Evolutionary conservation across 2,797 vertebrate species (phyloP), one percentile per base, ranked within the genome.

Genomic region (Setipinna tenuifilis): DNA sequence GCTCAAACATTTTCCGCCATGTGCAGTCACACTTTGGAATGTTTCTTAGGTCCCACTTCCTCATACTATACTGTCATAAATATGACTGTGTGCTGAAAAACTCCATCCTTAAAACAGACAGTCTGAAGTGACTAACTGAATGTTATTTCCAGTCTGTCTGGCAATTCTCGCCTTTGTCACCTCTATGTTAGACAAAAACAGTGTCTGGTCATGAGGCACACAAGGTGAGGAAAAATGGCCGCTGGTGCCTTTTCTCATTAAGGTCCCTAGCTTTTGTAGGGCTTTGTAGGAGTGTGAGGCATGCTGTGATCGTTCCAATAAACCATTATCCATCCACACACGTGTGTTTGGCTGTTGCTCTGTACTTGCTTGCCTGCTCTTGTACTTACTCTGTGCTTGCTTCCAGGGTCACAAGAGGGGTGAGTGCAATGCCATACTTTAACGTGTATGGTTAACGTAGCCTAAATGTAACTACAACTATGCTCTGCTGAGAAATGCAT

Each of bases 151-250:
- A 19, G 19, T 78, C 16, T 21, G 71, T 78, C 17, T 78, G 71
- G 71, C 71, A 21, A 41, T 44, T 41, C 71, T 44, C 35, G 41
- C 19, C 21, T 86, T 85, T 92, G 92, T 88, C 25, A 93, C 92
- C 78, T 92, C 88, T 16, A 4, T 71, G 41, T 44, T 35, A 44
- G 31, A 44, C 31, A 41, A 44, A 31, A 78, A 44, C 71, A 78
- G 35, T 44, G 71, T 41, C 35, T 41, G 71, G 35, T 25, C 35
- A 41, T 44, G 31, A 21, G 35, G 35, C 2, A 78, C 71, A 44
- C 35, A 44, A 41, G 35, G 31, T 78, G 17, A 78, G 35, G 35
- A 25, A 12, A 44, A 44, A 78, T 78, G 17, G 35, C 35, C 19
- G 41, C 16, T 44, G 35, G 31, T 19, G 17, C 19, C 71, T 78